These are phyloP conservation scores for Drosophila tristis DNA, from an alignment of 1,140 invertebrate species.

Conservation along the genomic window DNA sequence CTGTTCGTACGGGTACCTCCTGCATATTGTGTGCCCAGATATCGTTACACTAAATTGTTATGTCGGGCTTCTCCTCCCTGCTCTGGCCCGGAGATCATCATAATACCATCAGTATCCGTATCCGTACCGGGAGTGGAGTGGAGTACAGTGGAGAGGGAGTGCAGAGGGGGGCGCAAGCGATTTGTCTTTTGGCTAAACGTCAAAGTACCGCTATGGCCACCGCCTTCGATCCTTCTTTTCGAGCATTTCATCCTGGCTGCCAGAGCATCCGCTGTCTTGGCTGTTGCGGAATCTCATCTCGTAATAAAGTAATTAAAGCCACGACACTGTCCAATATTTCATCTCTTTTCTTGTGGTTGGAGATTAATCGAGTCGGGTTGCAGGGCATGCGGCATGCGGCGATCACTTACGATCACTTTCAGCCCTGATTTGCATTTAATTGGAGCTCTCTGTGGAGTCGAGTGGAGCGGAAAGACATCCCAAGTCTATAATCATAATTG, in stretches of 20 bases:
- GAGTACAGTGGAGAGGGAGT: background rate
- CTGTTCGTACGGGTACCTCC: conserved; percentile 5
- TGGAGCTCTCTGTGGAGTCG: conserved; percentile 5
- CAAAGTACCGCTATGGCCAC: conserved; percentile 67
- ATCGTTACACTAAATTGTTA: conserved; percentile 71
- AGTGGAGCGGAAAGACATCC: too few species aligned
- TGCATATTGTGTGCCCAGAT: conserved; percentile 31
- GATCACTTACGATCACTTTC: conserved; percentile 5
- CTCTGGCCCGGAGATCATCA: too few species aligned
- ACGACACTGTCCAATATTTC: conserved; percentile 72
- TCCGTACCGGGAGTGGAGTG: too few species aligned
- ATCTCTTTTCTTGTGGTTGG: conserved; percentile 34
- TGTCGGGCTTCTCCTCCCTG: conserved; percentile 27
- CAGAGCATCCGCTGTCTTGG: background rate
- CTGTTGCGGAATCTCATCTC: conserved; percentile 11
- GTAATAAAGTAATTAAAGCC: conserved; percentile 80
- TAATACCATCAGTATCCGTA: too few species aligned
- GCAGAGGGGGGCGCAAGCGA: conserved; percentile 58
- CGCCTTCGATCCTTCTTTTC: conserved; percentile 36
- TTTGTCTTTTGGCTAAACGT: conserved; percentile 71
- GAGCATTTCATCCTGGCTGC: background rate
- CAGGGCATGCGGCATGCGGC: background rate
- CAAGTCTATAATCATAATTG: conserved; percentile 6
- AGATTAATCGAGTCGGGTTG: conserved; percentile 56
- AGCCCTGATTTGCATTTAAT: conserved; percentile 63